Conservation (phyloP, 2,888 invertebrate species). For the Drosophila birchii region DNA sequence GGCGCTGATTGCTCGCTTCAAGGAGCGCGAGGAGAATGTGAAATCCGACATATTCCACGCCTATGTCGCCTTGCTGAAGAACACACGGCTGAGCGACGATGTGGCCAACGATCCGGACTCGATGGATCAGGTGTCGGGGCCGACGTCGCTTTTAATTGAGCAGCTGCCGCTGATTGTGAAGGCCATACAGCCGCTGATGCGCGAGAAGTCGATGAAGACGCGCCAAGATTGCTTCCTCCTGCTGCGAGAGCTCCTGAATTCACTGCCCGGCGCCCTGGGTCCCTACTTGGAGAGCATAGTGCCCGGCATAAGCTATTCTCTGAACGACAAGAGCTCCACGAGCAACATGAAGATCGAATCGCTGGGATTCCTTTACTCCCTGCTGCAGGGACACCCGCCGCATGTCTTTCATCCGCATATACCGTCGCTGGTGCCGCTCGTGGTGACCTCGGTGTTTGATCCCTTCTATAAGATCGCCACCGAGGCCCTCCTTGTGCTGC, state of each 20-base stretch:
- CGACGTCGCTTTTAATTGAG: constrained; percentile 87
- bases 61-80: constrained; percentile 95
- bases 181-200: constrained; percentile 94
- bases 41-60: constrained; percentile 99
- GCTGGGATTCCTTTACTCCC: constrained; percentile 90
- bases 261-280: constrained; percentile 94
- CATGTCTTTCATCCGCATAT: constrained; percentile 92
- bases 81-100: constrained; percentile 91
- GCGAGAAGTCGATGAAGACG: constrained; percentile 93
- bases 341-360: constrained; percentile 99
- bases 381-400: constrained; percentile 84
- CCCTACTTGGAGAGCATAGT: constrained; percentile 93
- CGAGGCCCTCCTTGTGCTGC: constrained; percentile 96
- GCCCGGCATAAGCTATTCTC: constrained; percentile 94
- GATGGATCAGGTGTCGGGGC: constrained; percentile 90
- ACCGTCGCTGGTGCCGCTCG: constrained; percentile 91
- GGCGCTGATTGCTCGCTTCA: constrained; percentile 95
- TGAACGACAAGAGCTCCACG: constrained; percentile 96
- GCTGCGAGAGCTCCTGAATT: constrained; percentile 94
- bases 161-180: constrained; percentile 92
- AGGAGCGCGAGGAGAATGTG: constrained; percentile 99
- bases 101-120: constrained; percentile 88
- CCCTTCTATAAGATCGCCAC: constrained; percentile 99
- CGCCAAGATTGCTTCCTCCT: constrained; percentile 96
- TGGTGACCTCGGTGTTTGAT: constrained; percentile 96